Conservation (phyloP, 2,113 vertebrate species). For the Tringa solitaria region DNA sequence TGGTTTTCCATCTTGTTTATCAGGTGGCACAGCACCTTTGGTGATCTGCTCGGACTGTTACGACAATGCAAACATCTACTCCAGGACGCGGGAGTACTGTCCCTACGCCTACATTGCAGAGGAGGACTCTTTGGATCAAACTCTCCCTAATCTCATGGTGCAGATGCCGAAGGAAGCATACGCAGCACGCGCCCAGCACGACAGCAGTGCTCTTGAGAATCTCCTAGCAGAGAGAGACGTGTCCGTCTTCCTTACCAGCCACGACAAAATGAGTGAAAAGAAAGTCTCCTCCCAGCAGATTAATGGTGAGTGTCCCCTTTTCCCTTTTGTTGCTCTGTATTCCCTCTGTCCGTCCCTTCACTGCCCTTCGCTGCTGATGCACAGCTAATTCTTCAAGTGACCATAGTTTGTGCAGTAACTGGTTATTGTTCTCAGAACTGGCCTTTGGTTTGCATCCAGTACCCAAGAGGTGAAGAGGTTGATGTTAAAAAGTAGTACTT, state of each 20-base stretch:
- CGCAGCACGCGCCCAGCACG: conserved; percentile 59
- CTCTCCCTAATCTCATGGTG: conserved; percentile 74
- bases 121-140: conserved; percentile 83
- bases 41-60: conserved; percentile 98
- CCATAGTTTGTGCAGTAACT: background rate
- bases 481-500: background rate
- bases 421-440: background rate
- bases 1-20: background rate
- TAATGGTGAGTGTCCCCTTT: conserved; percentile 72
- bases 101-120: conserved; percentile 88
- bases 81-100: conserved; percentile 89
- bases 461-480: background rate
- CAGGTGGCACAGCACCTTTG: conserved; percentile 74
- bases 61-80: conserved; percentile 94
- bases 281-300: conserved; percentile 64
- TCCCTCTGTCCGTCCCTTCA: background rate
- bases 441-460: background rate
- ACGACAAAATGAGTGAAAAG: conserved; percentile 75
- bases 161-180: conserved; percentile 74
- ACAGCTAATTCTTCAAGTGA: background rate
- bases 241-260: conserved; percentile 74
- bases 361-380: background rate
- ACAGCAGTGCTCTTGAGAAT: conserved; percentile 69
- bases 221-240: conserved; percentile 75
- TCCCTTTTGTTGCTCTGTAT: background rate